Evolutionary conservation across 2,113 vertebrate species (phyloP), one percentile per base, ranked within the genome.

Genomic region (Drymodes brunneopygia): DNA sequence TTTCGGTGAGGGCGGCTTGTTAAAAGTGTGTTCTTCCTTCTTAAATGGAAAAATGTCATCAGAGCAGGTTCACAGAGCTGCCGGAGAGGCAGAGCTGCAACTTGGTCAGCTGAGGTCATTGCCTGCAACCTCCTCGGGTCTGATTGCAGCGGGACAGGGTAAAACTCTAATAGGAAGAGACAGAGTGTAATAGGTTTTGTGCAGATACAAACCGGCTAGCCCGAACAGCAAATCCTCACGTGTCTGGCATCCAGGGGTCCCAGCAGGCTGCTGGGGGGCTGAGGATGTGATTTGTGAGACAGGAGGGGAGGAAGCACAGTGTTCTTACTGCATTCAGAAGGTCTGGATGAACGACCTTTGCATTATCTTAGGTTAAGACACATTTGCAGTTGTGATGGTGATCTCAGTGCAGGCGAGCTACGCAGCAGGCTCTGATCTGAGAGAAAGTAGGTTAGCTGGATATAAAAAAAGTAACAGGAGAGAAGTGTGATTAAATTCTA

Each of bases 361-460:
- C 23, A 12, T 10, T 33, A 28, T 16, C 24, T 61, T 25, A 25
- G 19, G 29, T 50, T 72, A 53, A 70, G 66, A 31, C 2, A 16
- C 6, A 31, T 82, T 93, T 91, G 66, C 69, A 77, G 65, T 6
- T 66, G 48, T 15, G 29, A 17, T 12, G 70, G 60, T 35, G 56
- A 56, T 78, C 62, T 67, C 81, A 35, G 64, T 2, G 35, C 62
- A 79, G 48, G 54, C 21, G 0, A 75, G 65, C 64, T 88, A 23
- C 2, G 6, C 15, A 56, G 51, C 53, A 74, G 75, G 69, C 66
- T 88, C 80, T 80, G 57, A 82, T 80, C 56, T 72, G 73, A 6
- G 47, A 85, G 77, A 88, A 96, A 95, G 92, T 83, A 91, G 90
- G 89, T 84, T 92, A 94, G 74, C 19, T 9, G 15, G 20, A 7